Base-by-base conservation (phyloP, 1,140 invertebrate genomes). In the Colletes latitarsis region DNA sequence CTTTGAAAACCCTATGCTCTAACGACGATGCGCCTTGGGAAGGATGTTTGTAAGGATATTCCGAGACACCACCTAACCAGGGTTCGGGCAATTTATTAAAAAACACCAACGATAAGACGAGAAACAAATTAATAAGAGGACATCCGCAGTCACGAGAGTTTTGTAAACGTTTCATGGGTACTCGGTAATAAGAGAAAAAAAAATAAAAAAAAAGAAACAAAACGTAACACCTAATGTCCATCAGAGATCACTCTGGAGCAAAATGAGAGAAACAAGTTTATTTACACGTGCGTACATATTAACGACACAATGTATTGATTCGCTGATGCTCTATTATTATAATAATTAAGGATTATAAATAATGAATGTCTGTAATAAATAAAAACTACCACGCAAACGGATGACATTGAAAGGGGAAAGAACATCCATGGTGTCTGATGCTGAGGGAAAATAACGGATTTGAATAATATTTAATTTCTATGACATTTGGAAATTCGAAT, bases 281-380 rank as follows among this genome's bases (percentile, higher is more conserved):
- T 85, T 88, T 82, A 88, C 85, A 88, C 86, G 84, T 82, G 85
- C 84, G 83, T 78, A 88, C 89, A 86, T 89, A 89, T 88, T 87
- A 68, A 77, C 81, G 82, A 87, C 84, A 89, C 75, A 83, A 87
- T 87, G 82, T 87, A 88, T 85, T 87, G 81, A 90, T 92, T 91
- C 87, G 85, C 89, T 92, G 86, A 92, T 91, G 90, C 81, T 92
- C 89, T 92, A 92, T 85, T 92, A 92, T 85, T 89, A 90, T 92
- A 91, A 91, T 73, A 82, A 91, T 84, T 91, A 93, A 91, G 90
- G 84, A 93, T 92, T 92, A 93, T 93, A 90, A 91, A 91, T 91
- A 92, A 91, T 92, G 88, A 90, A 92, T 92, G 92, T 93, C 92
- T 92, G 91, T 93, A 93, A 93, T 92, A 88, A 93, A 93, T 92